A percentile compares a stretch with the other conserved stretches of the same genome.
Conservation (phyloP, 2,888 invertebrate genomes). For the Mythimna lalbum region DNA sequence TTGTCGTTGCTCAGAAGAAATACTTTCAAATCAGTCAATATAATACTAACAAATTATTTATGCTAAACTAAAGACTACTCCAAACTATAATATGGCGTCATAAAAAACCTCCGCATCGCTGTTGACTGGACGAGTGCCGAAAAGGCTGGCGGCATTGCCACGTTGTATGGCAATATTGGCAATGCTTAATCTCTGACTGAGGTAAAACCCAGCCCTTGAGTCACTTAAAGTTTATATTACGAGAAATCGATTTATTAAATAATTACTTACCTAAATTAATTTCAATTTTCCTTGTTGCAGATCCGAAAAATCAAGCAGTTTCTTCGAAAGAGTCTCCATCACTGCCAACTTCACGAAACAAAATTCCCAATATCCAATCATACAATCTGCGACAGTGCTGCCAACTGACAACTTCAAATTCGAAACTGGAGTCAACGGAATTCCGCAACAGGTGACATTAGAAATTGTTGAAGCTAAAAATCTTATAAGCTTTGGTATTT, state of each 20-base stretch:
- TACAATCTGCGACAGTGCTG: constrained; percentile 66
- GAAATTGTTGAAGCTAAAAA: constrained; percentile 68
- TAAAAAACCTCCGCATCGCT: too few species aligned
- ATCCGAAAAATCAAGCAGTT: constrained; percentile 67
- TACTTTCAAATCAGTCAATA: too few species aligned
- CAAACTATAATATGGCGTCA: too few species aligned
- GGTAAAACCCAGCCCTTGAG: too few species aligned
- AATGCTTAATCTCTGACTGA: too few species aligned
- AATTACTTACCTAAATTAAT: not conserved
- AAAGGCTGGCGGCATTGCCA: too few species aligned
- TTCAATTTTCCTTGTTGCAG: constrained; percentile 68
- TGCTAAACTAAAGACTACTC: too few species aligned
- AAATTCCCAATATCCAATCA: constrained; percentile 75
- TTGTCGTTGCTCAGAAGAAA: not conserved
- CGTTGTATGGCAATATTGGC: too few species aligned
- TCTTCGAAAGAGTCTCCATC: constrained; percentile 76
- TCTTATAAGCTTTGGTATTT: constrained; percentile 76
- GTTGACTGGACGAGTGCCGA: too few species aligned
- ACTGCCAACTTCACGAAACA: constrained; percentile 74
- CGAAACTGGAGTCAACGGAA: constrained; percentile 52
- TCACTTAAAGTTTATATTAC: too few species aligned
- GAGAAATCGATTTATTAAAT: too few species aligned
- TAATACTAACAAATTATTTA: too few species aligned
- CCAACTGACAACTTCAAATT: constrained; percentile 69
- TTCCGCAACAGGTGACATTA: constrained; percentile 67